phyloP scores from a whole-genome alignment of 2,888 invertebrate species.

The Pachydiplax longipennis region DNA sequence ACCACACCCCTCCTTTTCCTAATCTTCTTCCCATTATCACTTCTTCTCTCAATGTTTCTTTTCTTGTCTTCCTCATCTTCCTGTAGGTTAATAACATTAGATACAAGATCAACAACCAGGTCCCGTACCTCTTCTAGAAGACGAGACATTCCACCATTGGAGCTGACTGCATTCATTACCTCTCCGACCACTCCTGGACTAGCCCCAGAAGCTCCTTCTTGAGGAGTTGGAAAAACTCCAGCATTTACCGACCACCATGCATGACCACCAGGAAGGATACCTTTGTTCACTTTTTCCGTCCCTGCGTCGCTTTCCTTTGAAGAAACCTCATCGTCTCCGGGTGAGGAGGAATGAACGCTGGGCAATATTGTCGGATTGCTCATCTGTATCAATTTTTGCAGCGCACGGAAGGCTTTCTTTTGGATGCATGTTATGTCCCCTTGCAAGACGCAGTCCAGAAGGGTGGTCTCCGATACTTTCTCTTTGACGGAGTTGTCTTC shows the following conservation, averaged over 20 bases:
- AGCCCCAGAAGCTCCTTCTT: background rate
- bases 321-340: background rate
- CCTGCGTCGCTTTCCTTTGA: background rate
- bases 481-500: background rate
- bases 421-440: conserved; percentile 45
- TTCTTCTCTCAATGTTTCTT: background rate
- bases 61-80: conserved; percentile 8
- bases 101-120: conserved; percentile 5
- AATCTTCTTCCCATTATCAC: background rate
- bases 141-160: conserved; percentile 12
- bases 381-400: conserved; percentile 33
- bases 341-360: background rate
- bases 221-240: background rate
- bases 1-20: conserved; percentile 22
- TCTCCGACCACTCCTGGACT: background rate
- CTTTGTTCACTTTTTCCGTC: background rate
- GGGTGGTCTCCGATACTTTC: background rate
- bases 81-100: conserved; percentile 11
- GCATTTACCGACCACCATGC: background rate
- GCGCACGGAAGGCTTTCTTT: conserved; percentile 37
- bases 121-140: conserved; percentile 9
- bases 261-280: background rate
- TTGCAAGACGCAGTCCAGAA: conserved; percentile 38
- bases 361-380: background rate
- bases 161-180: conserved; percentile 15